These are phyloP conservation scores for Papilio xuthus DNA, from an alignment of 1,140 invertebrate species.

Conservation along the genomic window DNA sequence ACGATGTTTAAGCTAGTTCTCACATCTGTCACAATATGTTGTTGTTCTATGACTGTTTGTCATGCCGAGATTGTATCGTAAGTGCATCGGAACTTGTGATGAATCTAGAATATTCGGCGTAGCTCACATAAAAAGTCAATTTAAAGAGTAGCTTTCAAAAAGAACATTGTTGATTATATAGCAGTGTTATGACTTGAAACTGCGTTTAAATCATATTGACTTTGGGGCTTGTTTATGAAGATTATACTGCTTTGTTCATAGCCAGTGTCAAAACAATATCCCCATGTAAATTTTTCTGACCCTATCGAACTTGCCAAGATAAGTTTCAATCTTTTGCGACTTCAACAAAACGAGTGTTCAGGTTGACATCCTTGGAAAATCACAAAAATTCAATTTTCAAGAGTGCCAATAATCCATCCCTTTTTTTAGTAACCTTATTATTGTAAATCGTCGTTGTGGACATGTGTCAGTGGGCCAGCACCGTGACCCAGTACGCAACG, in stretches of 20 bases:
- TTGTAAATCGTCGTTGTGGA: background rate
- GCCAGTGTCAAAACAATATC: too few species aligned
- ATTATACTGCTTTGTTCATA: too few species aligned
- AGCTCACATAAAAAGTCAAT: background rate
- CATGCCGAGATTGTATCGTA: background rate
- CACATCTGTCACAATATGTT: constrained; percentile 32
- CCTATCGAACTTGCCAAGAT: too few species aligned
- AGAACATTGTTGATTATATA: background rate
- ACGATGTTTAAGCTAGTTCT: constrained; percentile 43
- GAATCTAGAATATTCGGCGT: background rate
- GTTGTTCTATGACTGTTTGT: background rate
- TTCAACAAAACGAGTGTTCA: too few species aligned
- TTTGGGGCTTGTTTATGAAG: too few species aligned
- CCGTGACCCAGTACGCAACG: constrained; percentile 14
- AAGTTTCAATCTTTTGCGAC: too few species aligned
- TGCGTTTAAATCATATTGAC: background rate
- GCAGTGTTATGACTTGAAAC: background rate
- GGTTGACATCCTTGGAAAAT: background rate
- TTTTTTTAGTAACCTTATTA: background rate
- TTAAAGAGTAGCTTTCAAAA: background rate
- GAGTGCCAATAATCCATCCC: background rate
- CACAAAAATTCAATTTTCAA: background rate
- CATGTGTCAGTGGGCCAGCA: constrained; percentile 8
- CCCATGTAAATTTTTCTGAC: too few species aligned
- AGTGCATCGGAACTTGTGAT: background rate